These are phyloP conservation scores for Echeneis naucrates DNA, from an alignment of 2,797 vertebrate genomes.

Conservation along the genomic window DNA sequence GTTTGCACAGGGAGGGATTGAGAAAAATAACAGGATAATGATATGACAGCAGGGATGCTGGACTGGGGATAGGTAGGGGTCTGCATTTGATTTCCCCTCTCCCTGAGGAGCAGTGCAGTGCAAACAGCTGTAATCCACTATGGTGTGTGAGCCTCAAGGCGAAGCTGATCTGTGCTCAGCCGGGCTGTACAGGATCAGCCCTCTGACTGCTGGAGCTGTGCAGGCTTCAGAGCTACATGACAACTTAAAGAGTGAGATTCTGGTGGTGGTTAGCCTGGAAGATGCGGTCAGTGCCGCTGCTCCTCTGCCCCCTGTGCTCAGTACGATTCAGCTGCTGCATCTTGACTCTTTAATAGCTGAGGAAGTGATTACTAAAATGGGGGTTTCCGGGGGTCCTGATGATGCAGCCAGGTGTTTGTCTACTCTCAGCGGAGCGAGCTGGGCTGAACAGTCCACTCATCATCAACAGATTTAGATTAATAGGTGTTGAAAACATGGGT, in stretches of 20 bases:
- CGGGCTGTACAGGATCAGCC: conserved; percentile 50
- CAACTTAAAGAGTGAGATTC: conserved; percentile 5
- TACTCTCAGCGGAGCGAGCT: conserved; percentile 13
- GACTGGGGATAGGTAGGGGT: conserved; percentile 45
- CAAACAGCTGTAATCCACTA: conserved; percentile 52
- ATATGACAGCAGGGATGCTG: conserved; percentile 53
- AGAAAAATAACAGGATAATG: conserved; percentile 29
- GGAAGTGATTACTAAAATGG: conserved; percentile 59
- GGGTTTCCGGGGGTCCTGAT: conserved; percentile 49
- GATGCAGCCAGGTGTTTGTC: conserved; percentile 54
- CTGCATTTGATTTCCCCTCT: conserved; percentile 46
- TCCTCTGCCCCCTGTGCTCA: not conserved
- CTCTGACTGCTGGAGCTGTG: conserved; percentile 30
- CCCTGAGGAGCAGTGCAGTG: conserved; percentile 16
- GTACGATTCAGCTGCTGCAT: conserved; percentile 34
- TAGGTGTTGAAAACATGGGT: conserved; percentile 15
- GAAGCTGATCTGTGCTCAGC: conserved; percentile 52
- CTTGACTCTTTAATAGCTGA: conserved; percentile 42
- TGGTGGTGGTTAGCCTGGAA: conserved; percentile 22
- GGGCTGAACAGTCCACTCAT: conserved; percentile 16
- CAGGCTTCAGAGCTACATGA: conserved; percentile 27
- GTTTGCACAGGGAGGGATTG: conserved; percentile 11
- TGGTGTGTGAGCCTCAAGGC: conserved; percentile 39
- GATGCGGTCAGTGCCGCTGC: conserved; percentile 24
- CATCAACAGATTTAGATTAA: conserved; percentile 31